These are phyloP conservation scores for Pseudolycoriella hygida DNA, from an alignment of 2,888 invertebrate species.

Conservation along the genomic window DNA sequence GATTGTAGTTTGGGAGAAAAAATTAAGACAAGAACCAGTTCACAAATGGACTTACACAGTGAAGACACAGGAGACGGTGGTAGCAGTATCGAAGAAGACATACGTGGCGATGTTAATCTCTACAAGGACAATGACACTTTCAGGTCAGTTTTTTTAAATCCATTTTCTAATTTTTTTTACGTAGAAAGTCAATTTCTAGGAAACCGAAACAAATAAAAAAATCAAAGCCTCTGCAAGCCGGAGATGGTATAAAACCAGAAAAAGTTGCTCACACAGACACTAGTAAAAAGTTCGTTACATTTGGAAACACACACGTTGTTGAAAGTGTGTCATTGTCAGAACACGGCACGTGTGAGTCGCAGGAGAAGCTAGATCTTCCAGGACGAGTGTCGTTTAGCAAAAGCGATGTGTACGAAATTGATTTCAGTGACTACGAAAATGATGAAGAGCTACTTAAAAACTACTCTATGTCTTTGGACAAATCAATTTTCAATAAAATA, in stretches of 20 bases:
- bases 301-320: not conserved
- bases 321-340: not conserved
- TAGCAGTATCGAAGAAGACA: not conserved
- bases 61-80: not conserved
- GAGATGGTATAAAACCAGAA: not conserved
- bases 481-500: not conserved
- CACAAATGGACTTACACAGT: not conserved
- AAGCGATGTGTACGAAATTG: conserved; percentile 16
- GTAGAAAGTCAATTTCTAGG: too few relatives aligned
- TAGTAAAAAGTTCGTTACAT: not conserved
- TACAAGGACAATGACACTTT: not conserved
- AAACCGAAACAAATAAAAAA: not conserved
- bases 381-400: conserved; percentile 28
- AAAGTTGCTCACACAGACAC: not conserved
- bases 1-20: conserved; percentile 8
- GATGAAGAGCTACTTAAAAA: conserved; percentile 15
- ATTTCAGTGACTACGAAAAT: conserved; percentile 24
- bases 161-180: too few relatives aligned
- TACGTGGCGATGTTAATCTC: not conserved
- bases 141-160: not conserved
- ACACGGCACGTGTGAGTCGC: not conserved
- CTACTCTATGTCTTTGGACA: not conserved
- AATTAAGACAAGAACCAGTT: conserved; percentile 1
- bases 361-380: conserved; percentile 22
- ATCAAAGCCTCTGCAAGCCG: not conserved